phyloP scores from a whole-genome alignment of 2,113 vertebrate genomes.

The Mastomys coucha region DNA sequence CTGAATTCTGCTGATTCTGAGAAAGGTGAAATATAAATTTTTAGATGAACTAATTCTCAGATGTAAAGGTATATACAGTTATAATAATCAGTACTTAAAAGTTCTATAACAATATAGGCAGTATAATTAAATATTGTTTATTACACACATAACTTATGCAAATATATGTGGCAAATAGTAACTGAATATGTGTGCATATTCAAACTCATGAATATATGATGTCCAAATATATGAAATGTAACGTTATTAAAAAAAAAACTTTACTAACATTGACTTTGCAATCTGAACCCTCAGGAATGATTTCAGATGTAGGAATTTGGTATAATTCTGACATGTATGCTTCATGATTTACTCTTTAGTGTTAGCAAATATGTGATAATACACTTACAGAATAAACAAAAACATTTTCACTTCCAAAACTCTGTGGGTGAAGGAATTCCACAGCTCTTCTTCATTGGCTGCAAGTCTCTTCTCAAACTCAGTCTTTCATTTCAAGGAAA shows the following conservation, averaged over 20 bases:
- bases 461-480: not conserved
- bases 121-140: not conserved
- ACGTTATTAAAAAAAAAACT: not conserved
- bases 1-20: too few species aligned
- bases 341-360: not conserved
- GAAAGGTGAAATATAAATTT: not conserved
- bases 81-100: not conserved
- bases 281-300: not conserved
- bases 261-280: not conserved
- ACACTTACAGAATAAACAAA: not conserved
- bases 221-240: not conserved
- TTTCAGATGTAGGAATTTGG: not conserved
- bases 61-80: not conserved
- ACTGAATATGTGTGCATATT: not conserved
- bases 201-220: not conserved
- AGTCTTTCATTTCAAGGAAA: not conserved
- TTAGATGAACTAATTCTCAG: not conserved
- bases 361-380: not conserved
- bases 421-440: not conserved
- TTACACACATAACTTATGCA: not conserved
- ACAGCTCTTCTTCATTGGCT: not conserved
- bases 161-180: not conserved
- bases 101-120: not conserved
- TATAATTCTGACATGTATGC: not conserved
- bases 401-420: not conserved